Percentiles rank a stretch among this genome's conserved stretches.
phyloP scores from a whole-genome alignment of 1,140 invertebrate species.

The Drosophila novamexicana region DNA sequence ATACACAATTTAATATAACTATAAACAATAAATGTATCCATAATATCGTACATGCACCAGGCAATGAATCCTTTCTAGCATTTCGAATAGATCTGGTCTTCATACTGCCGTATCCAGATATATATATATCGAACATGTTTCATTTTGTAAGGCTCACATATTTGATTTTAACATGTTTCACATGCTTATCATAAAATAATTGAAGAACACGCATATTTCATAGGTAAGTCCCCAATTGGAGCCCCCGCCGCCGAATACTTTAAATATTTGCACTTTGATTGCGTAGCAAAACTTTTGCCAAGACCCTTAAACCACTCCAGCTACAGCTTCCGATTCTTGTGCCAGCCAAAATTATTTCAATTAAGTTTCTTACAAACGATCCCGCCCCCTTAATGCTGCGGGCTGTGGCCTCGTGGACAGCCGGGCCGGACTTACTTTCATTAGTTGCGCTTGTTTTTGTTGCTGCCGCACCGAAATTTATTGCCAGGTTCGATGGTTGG shows the following conservation, averaged over 20 bases:
- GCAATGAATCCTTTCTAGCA: too few species aligned
- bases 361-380: conserved; percentile 72
- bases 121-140: too few species aligned
- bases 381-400: neutral
- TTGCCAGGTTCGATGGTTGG: conserved; percentile 75
- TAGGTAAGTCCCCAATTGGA: conserved; percentile 6
- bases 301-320: conserved; percentile 3
- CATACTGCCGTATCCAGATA: too few species aligned
- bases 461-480: conserved; percentile 59
- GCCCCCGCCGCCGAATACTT: conserved; percentile 5
- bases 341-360: conserved; percentile 73
- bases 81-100: too few species aligned
- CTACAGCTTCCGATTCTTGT: conserved; percentile 16
- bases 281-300: conserved; percentile 56
- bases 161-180: too few species aligned
- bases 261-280: conserved; percentile 67
- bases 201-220: neutral
- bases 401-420: conserved; percentile 12
- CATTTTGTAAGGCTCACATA: too few species aligned
- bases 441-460: conserved; percentile 73
- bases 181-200: neutral
- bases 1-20: too few species aligned
- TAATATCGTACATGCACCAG: too few species aligned
- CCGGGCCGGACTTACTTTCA: conserved; percentile 48
- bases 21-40: too few species aligned